Base-by-base conservation (phyloP, 2,888 invertebrate genomes). In the Eupithecia inturbata region DNA sequence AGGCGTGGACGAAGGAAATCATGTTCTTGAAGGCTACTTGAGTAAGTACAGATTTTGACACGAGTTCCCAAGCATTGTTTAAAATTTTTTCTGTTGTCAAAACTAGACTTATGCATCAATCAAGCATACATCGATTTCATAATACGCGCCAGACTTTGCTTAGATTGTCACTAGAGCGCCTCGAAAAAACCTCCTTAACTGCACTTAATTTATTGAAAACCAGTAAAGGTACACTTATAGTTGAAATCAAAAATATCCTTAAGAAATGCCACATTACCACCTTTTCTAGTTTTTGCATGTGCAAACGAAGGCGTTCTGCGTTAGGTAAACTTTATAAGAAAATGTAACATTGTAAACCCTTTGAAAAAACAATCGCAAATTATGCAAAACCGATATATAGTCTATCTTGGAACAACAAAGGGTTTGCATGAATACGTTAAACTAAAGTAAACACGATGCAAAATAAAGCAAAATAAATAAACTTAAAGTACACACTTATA, bases 401-500 rank as follows among this genome's bases (percentile, higher is more conserved):
- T 72, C 63, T 39, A 68, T 70, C 66, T 68, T 71, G 33, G 39
- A 76, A 76, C 28, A 76, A 76, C 76, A 76, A 76, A 73, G 76
- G 76, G 71, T 57, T 67, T 67, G 73, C 73, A 64, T 41, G 72
- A 77, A 72, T 70, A 72, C 68, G 74, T 74, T 74, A 68, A 68
- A 68, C 19, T 72, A 68, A 72, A 77, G 74, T 72, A 77, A 70
- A 77, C 74, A 77, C 70, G 70, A 80, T 75, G 74, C 75, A 77
- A 77, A 79, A 78, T 79, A 77, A 64, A 79, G 73, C 66, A 75
- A 74, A 77, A 69, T 72, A 73, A 75, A 74, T 75, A 70, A 73
- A 77, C 73, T 70, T 64, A 68, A 67, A 63, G 70, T 72, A 74
- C 49, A 73, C 77, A 80, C 75, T 77, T 74, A 73, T 74, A 74